These are phyloP conservation scores for Heliconius erato DNA, from an alignment of 2,888 invertebrate species.

Conservation along the genomic window DNA sequence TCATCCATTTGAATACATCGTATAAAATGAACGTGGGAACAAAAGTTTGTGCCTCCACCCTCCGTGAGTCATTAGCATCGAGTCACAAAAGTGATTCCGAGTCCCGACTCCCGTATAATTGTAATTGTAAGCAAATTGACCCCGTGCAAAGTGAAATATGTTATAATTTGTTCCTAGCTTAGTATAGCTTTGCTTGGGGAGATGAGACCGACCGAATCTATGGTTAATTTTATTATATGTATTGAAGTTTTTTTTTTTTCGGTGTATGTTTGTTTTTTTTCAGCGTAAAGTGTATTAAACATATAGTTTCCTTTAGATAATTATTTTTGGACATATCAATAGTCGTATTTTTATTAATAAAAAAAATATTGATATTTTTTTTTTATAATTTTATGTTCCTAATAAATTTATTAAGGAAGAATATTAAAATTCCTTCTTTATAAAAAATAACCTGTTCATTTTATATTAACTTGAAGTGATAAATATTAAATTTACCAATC, in stretches of 20 bases:
- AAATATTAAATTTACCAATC: too few relatives aligned
- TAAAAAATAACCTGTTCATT: neutral
- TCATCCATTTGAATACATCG: conserved; percentile 32
- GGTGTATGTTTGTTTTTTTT: too few relatives aligned
- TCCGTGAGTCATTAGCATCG: conserved; percentile 61
- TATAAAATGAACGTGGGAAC: conserved; percentile 67
- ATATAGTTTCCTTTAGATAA: neutral
- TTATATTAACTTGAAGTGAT: too few relatives aligned
- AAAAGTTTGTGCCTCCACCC: conserved; percentile 58
- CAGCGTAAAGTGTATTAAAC: neutral
- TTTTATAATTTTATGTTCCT: too few relatives aligned
- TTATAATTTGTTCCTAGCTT: conserved; percentile 53
- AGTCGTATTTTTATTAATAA: neutral
- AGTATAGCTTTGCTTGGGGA: conserved; percentile 35
- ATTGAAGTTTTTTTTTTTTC: too few relatives aligned
- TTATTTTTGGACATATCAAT: neutral
- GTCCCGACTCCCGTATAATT: conserved; percentile 58
- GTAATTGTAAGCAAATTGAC: conserved; percentile 68
- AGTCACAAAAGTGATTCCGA: conserved; percentile 56
- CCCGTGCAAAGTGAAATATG: conserved; percentile 55
- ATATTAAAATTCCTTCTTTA: neutral
- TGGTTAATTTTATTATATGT: neutral
- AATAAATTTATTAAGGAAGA: neutral
- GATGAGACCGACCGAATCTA: conserved; percentile 11
- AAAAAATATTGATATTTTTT: neutral